phyloP scores from a whole-genome alignment of 37 sponge, comb jelly and placozoan species.

The Dysidea cf. avara region DNA sequence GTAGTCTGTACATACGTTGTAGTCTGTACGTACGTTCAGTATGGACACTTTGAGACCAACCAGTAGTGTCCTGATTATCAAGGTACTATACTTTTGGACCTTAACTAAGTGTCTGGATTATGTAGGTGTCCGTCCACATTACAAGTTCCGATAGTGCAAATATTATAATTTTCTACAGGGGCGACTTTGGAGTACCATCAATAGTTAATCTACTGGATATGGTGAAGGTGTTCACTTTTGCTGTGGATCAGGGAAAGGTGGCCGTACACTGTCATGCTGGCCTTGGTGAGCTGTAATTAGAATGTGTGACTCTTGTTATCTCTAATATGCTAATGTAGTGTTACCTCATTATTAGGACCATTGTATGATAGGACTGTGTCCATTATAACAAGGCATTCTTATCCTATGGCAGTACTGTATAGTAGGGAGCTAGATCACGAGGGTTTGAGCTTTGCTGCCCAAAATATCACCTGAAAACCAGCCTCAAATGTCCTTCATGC shows the following conservation, averaged over 20 bases:
- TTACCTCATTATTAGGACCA: background rate
- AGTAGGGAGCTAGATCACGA: too few species aligned
- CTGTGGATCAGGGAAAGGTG: slow-evolving; percentile 71
- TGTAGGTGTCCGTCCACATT: background rate
- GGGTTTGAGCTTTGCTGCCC: too few species aligned
- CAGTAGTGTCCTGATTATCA: too few species aligned
- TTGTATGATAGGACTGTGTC: too few species aligned
- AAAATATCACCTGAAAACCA: too few species aligned
- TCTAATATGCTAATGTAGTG: background rate
- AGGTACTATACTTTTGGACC: too few species aligned
- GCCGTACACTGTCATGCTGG: slow-evolving; percentile 96
- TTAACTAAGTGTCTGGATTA: too few species aligned
- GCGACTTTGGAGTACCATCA: slow-evolving; percentile 81
- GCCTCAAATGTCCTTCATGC: too few species aligned
- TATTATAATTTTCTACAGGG: slow-evolving; percentile 27
- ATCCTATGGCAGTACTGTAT: too few species aligned
- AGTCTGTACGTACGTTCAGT: slow-evolving; percentile 2
- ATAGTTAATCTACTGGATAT: slow-evolving; percentile 75
- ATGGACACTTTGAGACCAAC: too few species aligned
- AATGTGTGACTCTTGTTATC: background rate
- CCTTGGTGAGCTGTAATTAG: slow-evolving; percentile 38
- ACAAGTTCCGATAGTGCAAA: too few species aligned
- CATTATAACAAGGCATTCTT: too few species aligned
- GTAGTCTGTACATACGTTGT: background rate
- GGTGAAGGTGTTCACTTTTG: slow-evolving; percentile 92